Percentiles rank a stretch among this genome's conserved stretches.
These are phyloP conservation scores for Lottia scabra DNA, from an alignment of 2,888 invertebrate genomes.

Conservation along the genomic window DNA sequence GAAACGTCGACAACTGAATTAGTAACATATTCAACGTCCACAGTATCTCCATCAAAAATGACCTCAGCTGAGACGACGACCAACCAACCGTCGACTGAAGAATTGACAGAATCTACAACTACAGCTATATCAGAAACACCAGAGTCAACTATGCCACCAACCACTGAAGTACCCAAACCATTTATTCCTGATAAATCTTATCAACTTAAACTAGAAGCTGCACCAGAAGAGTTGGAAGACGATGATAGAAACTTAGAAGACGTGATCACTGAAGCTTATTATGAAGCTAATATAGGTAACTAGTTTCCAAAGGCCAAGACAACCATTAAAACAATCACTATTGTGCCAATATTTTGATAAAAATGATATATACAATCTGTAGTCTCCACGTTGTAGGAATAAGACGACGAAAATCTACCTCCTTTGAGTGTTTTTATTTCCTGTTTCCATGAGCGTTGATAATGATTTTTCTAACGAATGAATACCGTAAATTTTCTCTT, in stretches of 20 bases:
- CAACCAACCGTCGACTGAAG: neutral
- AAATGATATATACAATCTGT: too few relatives aligned
- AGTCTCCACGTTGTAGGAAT: too few relatives aligned
- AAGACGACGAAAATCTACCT: too few relatives aligned
- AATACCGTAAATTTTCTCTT: too few relatives aligned
- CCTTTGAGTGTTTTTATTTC: too few relatives aligned
- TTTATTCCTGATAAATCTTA: neutral
- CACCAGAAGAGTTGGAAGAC: neutral
- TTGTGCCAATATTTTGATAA: too few relatives aligned
- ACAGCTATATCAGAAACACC: neutral
- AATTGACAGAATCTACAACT: neutral
- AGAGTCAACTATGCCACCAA: neutral
- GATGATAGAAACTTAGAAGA: neutral
- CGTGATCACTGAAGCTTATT: neutral
- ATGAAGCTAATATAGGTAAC: constrained; percentile 1
- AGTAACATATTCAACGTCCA: neutral
- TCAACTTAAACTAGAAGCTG: neutral
- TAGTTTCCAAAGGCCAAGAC: too few relatives aligned
- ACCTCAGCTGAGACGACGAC: neutral
- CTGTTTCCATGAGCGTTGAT: too few relatives aligned
- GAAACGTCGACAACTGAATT: neutral
- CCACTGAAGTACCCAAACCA: neutral
- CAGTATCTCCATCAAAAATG: neutral
- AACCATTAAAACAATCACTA: too few relatives aligned
- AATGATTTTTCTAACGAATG: too few relatives aligned